phyloP scores from a whole-genome alignment of 2,888 invertebrate species.

The Cataglyphis rosenhaueri region DNA sequence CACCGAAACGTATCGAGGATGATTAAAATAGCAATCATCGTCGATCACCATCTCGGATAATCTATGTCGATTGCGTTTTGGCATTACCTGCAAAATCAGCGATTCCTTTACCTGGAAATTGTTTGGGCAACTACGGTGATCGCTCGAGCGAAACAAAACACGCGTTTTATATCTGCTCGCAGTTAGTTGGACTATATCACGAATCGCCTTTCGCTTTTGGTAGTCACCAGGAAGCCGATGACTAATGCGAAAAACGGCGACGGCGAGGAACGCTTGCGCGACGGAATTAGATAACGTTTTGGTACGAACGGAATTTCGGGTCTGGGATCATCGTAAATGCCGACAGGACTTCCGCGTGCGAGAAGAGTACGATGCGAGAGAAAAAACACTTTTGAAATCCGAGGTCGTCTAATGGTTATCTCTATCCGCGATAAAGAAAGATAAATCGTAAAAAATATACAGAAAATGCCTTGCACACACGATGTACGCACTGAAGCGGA shows the following conservation, averaged over 20 bases:
- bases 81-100: constrained; percentile 64
- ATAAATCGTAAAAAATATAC: not conserved
- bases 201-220: constrained; percentile 73
- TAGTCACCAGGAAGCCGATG: constrained; percentile 63
- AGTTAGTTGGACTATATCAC: constrained; percentile 46
- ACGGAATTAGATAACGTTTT: constrained; percentile 64
- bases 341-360: not conserved
- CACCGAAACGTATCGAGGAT: not conserved
- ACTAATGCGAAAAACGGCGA: constrained; percentile 71
- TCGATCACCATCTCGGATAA: constrained; percentile 51
- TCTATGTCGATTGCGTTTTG: constrained; percentile 52
- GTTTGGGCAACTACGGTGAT: constrained; percentile 61
- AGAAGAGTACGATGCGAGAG: not conserved
- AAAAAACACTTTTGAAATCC: not conserved
- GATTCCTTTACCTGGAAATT: constrained; percentile 17
- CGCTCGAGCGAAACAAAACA: constrained; percentile 69
- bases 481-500: not conserved
- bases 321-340: not conserved
- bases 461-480: not conserved
- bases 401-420: not conserved
- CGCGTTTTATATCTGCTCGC: constrained; percentile 55
- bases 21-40: constrained; percentile 47
- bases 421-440: not conserved
- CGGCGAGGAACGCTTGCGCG: constrained; percentile 30
- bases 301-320: constrained; percentile 66